Conservation (phyloP, 2,113 vertebrate genomes). For the Azemiops feae region DNA sequence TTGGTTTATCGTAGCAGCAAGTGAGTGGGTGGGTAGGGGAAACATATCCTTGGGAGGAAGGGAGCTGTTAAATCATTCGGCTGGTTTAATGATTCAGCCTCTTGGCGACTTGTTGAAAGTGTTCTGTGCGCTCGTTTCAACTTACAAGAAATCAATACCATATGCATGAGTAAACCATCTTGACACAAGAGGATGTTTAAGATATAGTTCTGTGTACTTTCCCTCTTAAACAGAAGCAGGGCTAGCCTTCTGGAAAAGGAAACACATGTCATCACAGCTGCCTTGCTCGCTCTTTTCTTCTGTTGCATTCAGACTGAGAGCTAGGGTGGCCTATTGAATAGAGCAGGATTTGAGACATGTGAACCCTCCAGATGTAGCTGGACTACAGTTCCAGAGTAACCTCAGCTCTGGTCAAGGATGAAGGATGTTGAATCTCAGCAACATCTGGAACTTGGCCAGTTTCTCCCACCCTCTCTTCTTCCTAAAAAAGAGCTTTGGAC, state of each 20-base stretch:
- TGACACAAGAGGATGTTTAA: neutral
- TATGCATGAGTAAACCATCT: neutral
- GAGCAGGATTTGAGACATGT: neutral
- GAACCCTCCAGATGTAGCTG: neutral
- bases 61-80: constrained; percentile 2
- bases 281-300: neutral
- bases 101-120: neutral
- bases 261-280: neutral
- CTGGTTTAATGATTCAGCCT: neutral
- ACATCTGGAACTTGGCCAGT: neutral
- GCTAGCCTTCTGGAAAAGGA: neutral
- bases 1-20: constrained; percentile 8
- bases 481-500: neutral
- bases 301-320: neutral
- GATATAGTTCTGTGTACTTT: neutral
- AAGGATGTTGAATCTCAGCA: neutral
- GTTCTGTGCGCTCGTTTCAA: neutral
- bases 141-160: neutral
- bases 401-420: neutral
- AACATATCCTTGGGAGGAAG: neutral
- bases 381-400: neutral
- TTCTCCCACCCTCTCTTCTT: neutral
- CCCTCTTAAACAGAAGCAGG: constrained; percentile 11
- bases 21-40: constrained; percentile 5
- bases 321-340: neutral